Percentiles rank a stretch among this genome's conserved stretches.
Conservation (phyloP, 2,797 vertebrate species). For the Pantherophis alleghaniensis region DNA sequence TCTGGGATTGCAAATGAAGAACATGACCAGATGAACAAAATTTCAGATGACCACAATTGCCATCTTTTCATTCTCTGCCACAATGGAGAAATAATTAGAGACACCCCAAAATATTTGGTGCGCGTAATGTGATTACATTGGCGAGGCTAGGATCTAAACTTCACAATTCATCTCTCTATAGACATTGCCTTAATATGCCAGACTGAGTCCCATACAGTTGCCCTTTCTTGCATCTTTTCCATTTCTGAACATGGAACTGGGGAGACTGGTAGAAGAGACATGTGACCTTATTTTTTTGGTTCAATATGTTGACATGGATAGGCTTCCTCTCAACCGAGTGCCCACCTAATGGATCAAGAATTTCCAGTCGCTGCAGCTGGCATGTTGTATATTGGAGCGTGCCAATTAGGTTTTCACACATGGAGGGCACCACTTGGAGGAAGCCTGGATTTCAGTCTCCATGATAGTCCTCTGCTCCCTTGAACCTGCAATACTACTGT, state of each 20-base stretch:
- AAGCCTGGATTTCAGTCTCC: background rate
- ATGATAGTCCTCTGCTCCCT: slow-evolving; percentile 48
- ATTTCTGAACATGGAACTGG: background rate
- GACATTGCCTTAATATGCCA: slow-evolving; percentile 59
- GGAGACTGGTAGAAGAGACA: slow-evolving; percentile 9
- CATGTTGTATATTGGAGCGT: background rate
- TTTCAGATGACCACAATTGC: background rate
- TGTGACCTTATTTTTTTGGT: background rate
- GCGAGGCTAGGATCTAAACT: background rate
- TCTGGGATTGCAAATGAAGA: slow-evolving; percentile 1
- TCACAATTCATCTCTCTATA: background rate
- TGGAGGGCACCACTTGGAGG: background rate
- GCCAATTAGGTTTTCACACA: background rate
- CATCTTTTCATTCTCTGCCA: background rate
- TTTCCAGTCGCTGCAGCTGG: background rate
- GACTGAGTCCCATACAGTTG: slow-evolving; percentile 4
- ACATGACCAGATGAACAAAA: background rate
- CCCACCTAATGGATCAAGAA: background rate
- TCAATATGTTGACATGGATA: slow-evolving; percentile 17
- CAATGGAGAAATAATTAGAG: background rate
- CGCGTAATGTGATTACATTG: background rate
- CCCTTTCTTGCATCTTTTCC: slow-evolving; percentile 6
- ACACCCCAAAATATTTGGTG: background rate
- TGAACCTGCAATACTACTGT: slow-evolving; percentile 68
- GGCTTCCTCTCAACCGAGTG: background rate